Evolutionary conservation across 2,113 vertebrate species (phyloP).

Genomic region (Ictalurus furcatus): DNA sequence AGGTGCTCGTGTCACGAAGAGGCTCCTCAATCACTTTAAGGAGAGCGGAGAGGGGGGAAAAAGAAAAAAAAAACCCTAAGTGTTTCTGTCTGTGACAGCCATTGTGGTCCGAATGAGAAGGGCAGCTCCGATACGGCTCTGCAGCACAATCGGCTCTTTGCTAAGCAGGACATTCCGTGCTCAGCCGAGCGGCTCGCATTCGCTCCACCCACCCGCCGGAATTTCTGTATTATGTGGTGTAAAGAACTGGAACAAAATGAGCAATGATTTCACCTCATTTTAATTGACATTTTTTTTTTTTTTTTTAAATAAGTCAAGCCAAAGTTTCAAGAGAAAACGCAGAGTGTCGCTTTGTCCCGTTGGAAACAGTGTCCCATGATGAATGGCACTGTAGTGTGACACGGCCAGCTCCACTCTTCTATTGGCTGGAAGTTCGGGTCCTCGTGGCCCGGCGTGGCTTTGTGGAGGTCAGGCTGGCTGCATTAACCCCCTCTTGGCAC

Average conservation of each 20-base stretch:
- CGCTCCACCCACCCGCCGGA: not conserved
- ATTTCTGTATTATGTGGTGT: not conserved
- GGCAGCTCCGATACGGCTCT: conserved; percentile 38
- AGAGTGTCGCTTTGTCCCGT: conserved; percentile 18
- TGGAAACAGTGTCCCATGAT: not conserved
- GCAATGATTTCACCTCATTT: not conserved
- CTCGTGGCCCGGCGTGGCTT: conserved; percentile 39
- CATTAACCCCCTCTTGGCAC: conserved; percentile 95
- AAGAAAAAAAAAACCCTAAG: conserved; percentile 2
- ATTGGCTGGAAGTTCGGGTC: conserved; percentile 24
- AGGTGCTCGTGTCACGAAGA: conserved; percentile 53
- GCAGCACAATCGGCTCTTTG: conserved; percentile 50
- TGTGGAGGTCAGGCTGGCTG: conserved; percentile 67
- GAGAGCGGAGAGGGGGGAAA: conserved; percentile 1
- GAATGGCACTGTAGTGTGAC: conserved; percentile 24
- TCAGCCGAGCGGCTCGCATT: conserved; percentile 40
- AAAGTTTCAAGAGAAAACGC: conserved; percentile 18
- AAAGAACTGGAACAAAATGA: conserved; percentile 2
- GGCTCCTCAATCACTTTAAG: conserved; percentile 56
- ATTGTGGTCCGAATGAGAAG: conserved; percentile 62
- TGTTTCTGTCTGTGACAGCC: conserved; percentile 53
- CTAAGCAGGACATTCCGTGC: conserved; percentile 47
- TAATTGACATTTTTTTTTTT: not conserved
- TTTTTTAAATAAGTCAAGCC: not conserved
- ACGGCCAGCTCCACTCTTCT: conserved; percentile 2